These are phyloP conservation scores for Pangasianodon gigas DNA, from an alignment of 2,113 vertebrate genomes.

Conservation along the genomic window DNA sequence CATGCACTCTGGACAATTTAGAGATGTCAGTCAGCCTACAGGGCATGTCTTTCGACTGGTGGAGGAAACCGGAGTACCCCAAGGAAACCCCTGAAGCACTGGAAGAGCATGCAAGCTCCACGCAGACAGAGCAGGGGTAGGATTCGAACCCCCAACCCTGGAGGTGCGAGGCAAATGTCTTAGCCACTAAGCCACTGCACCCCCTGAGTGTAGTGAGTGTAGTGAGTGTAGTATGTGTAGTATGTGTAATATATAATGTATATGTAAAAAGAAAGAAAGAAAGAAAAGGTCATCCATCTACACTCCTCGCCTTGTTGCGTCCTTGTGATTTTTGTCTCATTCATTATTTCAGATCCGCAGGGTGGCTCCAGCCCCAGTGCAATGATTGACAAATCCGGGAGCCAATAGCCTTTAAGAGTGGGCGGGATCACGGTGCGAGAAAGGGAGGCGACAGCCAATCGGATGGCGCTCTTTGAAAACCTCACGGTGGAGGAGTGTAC, in stretches of 20 bases:
- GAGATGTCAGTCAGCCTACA: too few species aligned
- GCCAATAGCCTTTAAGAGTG: background rate
- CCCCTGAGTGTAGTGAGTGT: too few species aligned
- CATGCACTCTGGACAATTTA: too few species aligned
- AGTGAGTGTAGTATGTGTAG: background rate
- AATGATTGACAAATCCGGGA: background rate
- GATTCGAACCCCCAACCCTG: too few species aligned
- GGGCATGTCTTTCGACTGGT: too few species aligned
- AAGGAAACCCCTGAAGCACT: too few species aligned
- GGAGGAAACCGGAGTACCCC: too few species aligned
- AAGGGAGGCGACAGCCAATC: background rate
- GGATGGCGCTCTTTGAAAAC: background rate
- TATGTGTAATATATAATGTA: background rate
- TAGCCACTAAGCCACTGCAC: too few species aligned
- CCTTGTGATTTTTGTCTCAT: slow-evolving; percentile 31
- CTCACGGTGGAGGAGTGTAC: background rate
- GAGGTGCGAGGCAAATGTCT: too few species aligned
- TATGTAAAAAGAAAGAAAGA: background rate
- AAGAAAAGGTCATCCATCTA: too few species aligned
- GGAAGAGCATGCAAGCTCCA: too few species aligned
- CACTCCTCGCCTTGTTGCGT: background rate
- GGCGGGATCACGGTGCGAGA: background rate
- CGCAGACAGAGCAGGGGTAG: too few species aligned
- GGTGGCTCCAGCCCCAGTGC: background rate
- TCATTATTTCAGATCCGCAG: slow-evolving; percentile 29